phyloP scores from a whole-genome alignment of 2,797 vertebrate genomes.

The Macropus fuliginosus region DNA sequence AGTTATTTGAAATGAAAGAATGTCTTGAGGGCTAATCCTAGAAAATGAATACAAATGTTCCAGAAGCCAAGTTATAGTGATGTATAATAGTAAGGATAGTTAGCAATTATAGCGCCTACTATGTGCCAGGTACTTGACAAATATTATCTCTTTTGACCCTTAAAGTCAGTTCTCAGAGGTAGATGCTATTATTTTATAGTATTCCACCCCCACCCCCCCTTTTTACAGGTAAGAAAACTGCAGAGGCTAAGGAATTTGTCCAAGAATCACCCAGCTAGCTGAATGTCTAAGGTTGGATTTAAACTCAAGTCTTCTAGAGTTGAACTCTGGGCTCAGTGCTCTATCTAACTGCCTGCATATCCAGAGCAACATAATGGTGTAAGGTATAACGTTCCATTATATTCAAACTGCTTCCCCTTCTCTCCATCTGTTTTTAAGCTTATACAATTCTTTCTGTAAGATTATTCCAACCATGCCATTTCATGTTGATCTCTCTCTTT shows the following conservation, averaged over 20 bases:
- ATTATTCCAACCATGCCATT: background rate
- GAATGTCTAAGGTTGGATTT: background rate
- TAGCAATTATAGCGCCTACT: background rate
- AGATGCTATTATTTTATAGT: background rate
- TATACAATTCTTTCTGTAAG: background rate
- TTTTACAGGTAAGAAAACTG: background rate
- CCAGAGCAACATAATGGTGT: background rate
- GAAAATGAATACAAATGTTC: background rate
- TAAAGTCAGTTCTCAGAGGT: background rate
- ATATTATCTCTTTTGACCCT: background rate
- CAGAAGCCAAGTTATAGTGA: background rate
- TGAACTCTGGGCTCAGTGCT: background rate
- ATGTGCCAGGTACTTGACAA: background rate
- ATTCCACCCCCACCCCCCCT: background rate
- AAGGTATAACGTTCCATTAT: background rate
- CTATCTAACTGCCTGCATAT: background rate
- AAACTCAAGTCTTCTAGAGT: background rate
- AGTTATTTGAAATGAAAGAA: background rate
- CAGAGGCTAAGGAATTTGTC: background rate
- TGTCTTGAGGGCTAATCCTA: background rate
- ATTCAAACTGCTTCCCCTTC: background rate
- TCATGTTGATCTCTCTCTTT: background rate
- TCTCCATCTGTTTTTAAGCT: background rate
- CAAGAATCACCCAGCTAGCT: background rate
- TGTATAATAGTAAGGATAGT: background rate